A percentile compares a stretch with the other conserved stretches of the same genome.
Evolutionary conservation across 2,888 invertebrate genomes (phyloP).

Genomic region (Pteria penguin): DNA sequence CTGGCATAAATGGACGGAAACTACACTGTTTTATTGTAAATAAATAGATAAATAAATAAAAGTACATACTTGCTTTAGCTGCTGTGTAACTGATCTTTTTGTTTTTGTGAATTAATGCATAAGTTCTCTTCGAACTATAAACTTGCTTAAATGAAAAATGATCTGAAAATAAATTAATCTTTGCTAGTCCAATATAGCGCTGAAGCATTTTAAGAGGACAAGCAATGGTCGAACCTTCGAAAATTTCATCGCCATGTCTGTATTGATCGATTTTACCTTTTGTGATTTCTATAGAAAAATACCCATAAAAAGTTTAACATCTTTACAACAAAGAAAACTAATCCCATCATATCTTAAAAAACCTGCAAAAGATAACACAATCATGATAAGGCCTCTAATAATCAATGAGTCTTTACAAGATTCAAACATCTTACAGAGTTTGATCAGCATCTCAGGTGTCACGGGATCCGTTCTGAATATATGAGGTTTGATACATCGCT

Average conservation of each 20-base stretch:
- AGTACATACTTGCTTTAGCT: too few relatives aligned
- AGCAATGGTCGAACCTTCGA: slow-evolving; percentile 36
- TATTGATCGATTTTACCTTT: slow-evolving; percentile 50
- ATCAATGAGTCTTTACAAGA: slow-evolving; percentile 11
- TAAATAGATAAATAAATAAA: too few relatives aligned
- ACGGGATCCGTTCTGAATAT: slow-evolving; percentile 13
- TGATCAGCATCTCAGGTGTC: slow-evolving; percentile 3
- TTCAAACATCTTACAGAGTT: slow-evolving; percentile 11
- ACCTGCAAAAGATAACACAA: slow-evolving; percentile 23
- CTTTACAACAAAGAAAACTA: not conserved
- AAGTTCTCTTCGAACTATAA: slow-evolving; percentile 19
- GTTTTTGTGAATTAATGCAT: slow-evolving; percentile 36
- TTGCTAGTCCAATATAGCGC: slow-evolving; percentile 22
- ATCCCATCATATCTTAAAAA: slow-evolving; percentile 15
- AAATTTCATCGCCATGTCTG: slow-evolving; percentile 33
- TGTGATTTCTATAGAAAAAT: slow-evolving; percentile 33
- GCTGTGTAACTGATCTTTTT: slow-evolving; percentile 46
- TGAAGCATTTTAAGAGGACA: slow-evolving; percentile 44
- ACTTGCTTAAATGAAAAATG: slow-evolving; percentile 36
- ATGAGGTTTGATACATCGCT: slow-evolving; percentile 1
- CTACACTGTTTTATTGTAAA: too few relatives aligned
- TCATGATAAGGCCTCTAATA: slow-evolving; percentile 28
- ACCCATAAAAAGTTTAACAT: slow-evolving; percentile 32
- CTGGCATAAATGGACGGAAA: too few relatives aligned
- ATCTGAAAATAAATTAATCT: not conserved